A percentile compares a stretch with the other conserved stretches of the same genome.
phyloP scores from a whole-genome alignment of 2,888 invertebrate genomes.

The Agonopterix heracliana region DNA sequence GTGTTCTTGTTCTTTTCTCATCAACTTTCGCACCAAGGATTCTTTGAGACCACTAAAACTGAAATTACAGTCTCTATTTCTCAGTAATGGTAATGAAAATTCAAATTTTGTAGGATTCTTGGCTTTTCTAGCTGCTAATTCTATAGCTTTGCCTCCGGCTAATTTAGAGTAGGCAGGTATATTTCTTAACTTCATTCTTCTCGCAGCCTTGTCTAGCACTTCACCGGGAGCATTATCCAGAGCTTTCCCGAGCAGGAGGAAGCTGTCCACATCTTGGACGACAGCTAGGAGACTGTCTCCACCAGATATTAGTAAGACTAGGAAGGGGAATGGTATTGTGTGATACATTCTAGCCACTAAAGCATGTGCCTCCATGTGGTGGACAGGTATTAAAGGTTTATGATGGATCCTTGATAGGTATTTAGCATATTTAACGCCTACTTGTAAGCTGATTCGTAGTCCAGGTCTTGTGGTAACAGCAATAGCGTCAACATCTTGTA shows the following conservation, averaged over 20 bases:
- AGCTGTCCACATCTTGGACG: constrained; percentile 83
- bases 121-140: constrained; percentile 83
- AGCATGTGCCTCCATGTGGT: constrained; percentile 99
- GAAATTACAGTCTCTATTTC: constrained; percentile 88
- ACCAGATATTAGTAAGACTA: constrained; percentile 93
- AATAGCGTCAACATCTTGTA: constrained; percentile 87
- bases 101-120: constrained; percentile 79
- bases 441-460: constrained; percentile 83
- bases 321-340: constrained; percentile 88
- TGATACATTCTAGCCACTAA: constrained; percentile 87
- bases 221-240: constrained; percentile 95
- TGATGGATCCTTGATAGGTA: constrained; percentile 79
- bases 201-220: constrained; percentile 92
- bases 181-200: constrained; percentile 88
- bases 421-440: constrained; percentile 90
- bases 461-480: constrained; percentile 95
- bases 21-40: constrained; percentile 71
- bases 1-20: constrained; percentile 76
- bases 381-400: constrained; percentile 94
- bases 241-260: constrained; percentile 85
- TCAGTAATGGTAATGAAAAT: constrained; percentile 80
- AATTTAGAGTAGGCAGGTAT: constrained; percentile 82
- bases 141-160: constrained; percentile 91
- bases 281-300: constrained; percentile 92
- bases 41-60: constrained; percentile 91